Evolutionary conservation across 2,888 invertebrate genomes (phyloP), one percentile per base, ranked within the genome.

Genomic region (Lepas anatifera): DNA sequence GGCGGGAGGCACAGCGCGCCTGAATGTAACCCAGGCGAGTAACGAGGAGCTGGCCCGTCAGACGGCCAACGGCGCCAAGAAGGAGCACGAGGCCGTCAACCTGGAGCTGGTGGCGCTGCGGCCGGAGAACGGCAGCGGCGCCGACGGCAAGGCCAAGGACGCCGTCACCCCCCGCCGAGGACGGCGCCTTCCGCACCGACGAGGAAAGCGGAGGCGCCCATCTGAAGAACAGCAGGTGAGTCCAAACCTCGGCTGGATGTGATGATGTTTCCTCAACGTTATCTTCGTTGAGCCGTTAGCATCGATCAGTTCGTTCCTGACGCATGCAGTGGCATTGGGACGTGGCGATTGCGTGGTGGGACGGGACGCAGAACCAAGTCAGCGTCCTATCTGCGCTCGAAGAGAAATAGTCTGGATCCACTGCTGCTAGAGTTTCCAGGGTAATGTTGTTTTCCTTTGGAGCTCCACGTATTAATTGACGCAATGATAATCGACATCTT

Each of bases 61-160:
- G 18, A 22, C 58, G 1, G 35, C 11, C 35, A 58, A 58, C 58
- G 58, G 58, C 58, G 6, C 58, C 58, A 16, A 32, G 18, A 32
- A 58, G 58, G 58, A 58, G 32, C 58, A 58, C 58, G 58, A 58
- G 35, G 58, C 58, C 1, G 58, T 58, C 58, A 58, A 58, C 35
- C 58, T 58, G 16, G 58, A 58, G 58, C 35, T 58, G 58, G 58
- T 58, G 32, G 35, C 58, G 22, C 32, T 58, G 35, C 32, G 32
- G 58, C 58, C 58, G 22, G 58, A 58, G 58, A 58, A 58, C 32
- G 58, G 22, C 58, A 35, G 22, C 58, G 58, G 58, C 22, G 58
- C 58, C 32, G 58, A 58, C 58, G 35, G 32, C 58, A 58, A 58
- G 22, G 18, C 18, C 35, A 58, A 58, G 58, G 58, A 58, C 32